Evolutionary conservation across 2,888 invertebrate genomes (phyloP).

Genomic region (Pachliopta kotzebuea): DNA sequence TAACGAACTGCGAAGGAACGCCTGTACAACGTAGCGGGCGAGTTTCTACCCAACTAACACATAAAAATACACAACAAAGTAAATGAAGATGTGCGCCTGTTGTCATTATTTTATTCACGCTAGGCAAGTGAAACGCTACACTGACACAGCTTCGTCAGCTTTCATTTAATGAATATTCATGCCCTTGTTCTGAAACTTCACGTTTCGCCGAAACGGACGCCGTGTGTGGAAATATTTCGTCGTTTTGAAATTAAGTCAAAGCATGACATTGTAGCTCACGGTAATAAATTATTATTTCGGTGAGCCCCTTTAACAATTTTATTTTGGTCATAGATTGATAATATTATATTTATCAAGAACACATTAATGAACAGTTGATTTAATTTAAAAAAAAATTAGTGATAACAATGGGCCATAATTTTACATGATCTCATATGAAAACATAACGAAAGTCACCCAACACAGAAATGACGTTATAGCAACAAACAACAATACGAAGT

Average conservation of each 20-base stretch:
- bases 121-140: constrained; percentile 27
- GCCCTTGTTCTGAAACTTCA: constrained; percentile 30
- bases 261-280: constrained; percentile 28
- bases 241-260: constrained; percentile 29
- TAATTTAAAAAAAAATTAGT: too few relatives aligned
- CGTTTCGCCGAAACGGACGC: constrained; percentile 29
- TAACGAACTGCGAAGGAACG: too few relatives aligned
- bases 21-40: too few relatives aligned
- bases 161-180: constrained; percentile 30
- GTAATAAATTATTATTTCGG: constrained; percentile 47
- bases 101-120: constrained; percentile 29
- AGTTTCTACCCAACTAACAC: too few relatives aligned
- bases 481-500: too few relatives aligned
- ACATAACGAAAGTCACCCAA: too few relatives aligned
- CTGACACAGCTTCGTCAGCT: constrained; percentile 29
- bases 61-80: constrained; percentile 8
- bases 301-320: background rate
- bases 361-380: too few relatives aligned
- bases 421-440: too few relatives aligned
- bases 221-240: constrained; percentile 27
- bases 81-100: constrained; percentile 17
- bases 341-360: background rate
- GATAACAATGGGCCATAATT: too few relatives aligned
- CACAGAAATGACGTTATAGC: too few relatives aligned
- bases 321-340: background rate